A percentile compares a stretch with the other conserved stretches of the same genome.
Evolutionary conservation across 2,888 invertebrate species (phyloP).

Genomic region (Metallyticus violacea): DNA sequence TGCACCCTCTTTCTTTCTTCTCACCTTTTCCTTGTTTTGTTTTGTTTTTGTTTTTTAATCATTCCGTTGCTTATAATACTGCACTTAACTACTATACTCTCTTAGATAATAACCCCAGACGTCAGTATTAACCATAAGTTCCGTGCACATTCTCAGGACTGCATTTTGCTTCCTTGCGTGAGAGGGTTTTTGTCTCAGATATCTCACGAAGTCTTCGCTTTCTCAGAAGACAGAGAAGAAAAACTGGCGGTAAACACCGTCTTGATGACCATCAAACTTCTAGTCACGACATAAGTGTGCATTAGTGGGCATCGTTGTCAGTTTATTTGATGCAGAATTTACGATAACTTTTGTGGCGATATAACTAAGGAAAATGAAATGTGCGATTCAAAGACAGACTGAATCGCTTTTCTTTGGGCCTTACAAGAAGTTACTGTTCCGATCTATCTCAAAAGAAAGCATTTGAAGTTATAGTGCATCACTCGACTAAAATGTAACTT

Average conservation of each 20-base stretch:
- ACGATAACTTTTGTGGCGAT: neutral
- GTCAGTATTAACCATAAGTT: neutral
- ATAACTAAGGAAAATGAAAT: neutral
- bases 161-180: neutral
- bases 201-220: neutral
- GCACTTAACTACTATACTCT: conserved; percentile 17
- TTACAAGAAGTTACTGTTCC: neutral
- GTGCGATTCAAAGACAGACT: neutral
- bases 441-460: too few relatives aligned
- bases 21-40: neutral
- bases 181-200: neutral
- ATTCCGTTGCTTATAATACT: conserved; percentile 15
- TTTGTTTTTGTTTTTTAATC: neutral
- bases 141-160: neutral
- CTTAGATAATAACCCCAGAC: neutral
- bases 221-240: neutral
- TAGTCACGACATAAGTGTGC: neutral
- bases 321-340: neutral
- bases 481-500: too few relatives aligned
- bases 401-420: neutral
- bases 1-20: neutral
- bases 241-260: neutral
- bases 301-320: neutral
- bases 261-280: neutral
- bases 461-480: too few relatives aligned